Evolutionary conservation across 2,113 vertebrate species (phyloP).

Genomic region (Nothocercus nigrocapillus): DNA sequence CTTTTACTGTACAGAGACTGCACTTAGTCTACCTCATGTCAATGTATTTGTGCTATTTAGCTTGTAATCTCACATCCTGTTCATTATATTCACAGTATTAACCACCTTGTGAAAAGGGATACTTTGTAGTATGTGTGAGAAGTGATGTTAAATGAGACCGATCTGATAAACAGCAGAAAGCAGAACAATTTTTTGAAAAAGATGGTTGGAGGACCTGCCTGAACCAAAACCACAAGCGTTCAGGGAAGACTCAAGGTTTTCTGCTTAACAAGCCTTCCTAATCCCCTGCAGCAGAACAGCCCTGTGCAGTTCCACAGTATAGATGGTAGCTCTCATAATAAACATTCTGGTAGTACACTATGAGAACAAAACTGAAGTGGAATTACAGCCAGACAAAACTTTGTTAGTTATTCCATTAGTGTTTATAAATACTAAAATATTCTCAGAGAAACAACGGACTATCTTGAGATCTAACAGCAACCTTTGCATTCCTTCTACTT

Average conservation of each 20-base stretch:
- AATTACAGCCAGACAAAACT: not conserved
- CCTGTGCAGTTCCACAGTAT: not conserved
- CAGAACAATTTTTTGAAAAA: not conserved
- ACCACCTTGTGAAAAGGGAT: not conserved
- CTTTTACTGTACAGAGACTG: not conserved
- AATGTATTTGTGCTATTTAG: not conserved
- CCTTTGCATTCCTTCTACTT: not conserved
- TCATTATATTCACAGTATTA: not conserved
- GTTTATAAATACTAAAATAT: slow-evolving; percentile 48
- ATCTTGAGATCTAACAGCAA: not conserved
- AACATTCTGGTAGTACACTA: not conserved
- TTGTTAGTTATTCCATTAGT: slow-evolving; percentile 7
- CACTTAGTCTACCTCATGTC: not conserved
- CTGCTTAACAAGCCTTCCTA: not conserved
- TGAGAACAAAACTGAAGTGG: not conserved
- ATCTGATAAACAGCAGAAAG: not conserved
- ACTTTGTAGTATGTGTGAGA: not conserved
- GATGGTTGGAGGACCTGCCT: not conserved
- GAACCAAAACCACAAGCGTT: not conserved
- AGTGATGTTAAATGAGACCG: not conserved
- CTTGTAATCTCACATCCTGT: not conserved
- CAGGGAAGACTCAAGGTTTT: not conserved
- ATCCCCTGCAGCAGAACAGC: not conserved
- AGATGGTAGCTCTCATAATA: not conserved
- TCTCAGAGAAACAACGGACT: slow-evolving; percentile 24